These are phyloP conservation scores for Psix sp. DNA, from an alignment of 1,140 invertebrate species.

Conservation along the genomic window DNA sequence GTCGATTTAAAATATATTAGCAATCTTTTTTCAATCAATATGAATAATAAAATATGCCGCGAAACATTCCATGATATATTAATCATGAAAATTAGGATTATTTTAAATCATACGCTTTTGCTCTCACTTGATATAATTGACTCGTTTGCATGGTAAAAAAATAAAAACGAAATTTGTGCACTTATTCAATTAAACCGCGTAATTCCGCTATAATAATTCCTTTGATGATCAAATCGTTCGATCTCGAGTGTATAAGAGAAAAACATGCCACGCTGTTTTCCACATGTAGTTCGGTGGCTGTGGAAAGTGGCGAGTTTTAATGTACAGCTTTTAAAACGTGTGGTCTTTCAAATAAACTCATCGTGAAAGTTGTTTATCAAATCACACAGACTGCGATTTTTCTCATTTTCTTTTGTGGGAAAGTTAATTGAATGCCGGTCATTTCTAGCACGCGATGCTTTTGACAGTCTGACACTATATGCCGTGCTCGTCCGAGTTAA, in stretches of 20 bases:
- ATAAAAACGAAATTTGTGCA: no score
- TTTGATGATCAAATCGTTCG: slow-evolving; percentile 34
- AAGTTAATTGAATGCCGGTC: slow-evolving; percentile 52
- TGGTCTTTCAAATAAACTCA: slow-evolving; percentile 37
- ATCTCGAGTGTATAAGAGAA: slow-evolving; percentile 24
- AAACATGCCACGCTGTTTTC: slow-evolving; percentile 17
- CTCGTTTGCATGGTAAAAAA: no score
- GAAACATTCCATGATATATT: no score
- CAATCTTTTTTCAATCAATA: no score
- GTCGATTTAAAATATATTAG: no score
- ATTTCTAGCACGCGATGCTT: slow-evolving; percentile 27
- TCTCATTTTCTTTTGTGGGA: slow-evolving; percentile 47
- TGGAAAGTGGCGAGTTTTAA: slow-evolving; percentile 52
- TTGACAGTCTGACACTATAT: slow-evolving; percentile 39
- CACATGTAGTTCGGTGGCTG: slow-evolving; percentile 24
- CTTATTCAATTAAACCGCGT: no score
- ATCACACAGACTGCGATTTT: slow-evolving; percentile 36
- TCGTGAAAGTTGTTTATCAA: slow-evolving; percentile 55
- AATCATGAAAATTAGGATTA: no score
- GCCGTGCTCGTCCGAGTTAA: no score
- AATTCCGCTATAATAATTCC: no score
- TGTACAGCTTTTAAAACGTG: slow-evolving; percentile 26
- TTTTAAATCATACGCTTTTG: no score
- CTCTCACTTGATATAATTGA: no score
- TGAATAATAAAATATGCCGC: no score